Conservation (phyloP, 2,888 invertebrate species). For the Standfussiana lucernea region DNA sequence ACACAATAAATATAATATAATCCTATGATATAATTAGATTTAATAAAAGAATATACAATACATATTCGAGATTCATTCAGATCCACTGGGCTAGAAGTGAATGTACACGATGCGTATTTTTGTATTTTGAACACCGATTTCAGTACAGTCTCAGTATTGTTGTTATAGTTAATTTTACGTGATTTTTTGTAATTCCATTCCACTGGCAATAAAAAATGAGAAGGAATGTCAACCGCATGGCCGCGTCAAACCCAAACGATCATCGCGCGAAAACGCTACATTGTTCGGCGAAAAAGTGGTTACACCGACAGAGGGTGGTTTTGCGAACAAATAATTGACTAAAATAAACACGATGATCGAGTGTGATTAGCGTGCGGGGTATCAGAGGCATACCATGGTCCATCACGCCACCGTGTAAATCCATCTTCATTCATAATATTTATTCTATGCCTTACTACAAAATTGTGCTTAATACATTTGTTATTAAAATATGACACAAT, state of each 20-base stretch:
- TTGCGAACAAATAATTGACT: background rate
- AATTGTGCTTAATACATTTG: constrained; percentile 63
- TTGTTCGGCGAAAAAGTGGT: background rate
- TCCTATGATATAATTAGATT: constrained; percentile 68
- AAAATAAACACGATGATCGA: background rate
- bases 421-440: constrained; percentile 3
- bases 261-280: background rate
- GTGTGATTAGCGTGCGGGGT: background rate
- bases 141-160: background rate
- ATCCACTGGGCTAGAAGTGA: constrained; percentile 20
- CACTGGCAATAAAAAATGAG: background rate
- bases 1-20: constrained; percentile 71
- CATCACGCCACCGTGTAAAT: constrained; percentile 1
- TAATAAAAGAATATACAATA: constrained; percentile 51
- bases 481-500: constrained; percentile 80
- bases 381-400: background rate
- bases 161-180: background rate
- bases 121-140: background rate
- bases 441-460: constrained; percentile 24
- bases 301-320: background rate
- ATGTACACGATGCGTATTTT: constrained; percentile 26
- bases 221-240: background rate
- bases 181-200: background rate
- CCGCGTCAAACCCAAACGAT: background rate
- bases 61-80: constrained; percentile 40